phyloP scores from a whole-genome alignment of 2,113 vertebrate genomes.

The Chamaea fasciata region DNA sequence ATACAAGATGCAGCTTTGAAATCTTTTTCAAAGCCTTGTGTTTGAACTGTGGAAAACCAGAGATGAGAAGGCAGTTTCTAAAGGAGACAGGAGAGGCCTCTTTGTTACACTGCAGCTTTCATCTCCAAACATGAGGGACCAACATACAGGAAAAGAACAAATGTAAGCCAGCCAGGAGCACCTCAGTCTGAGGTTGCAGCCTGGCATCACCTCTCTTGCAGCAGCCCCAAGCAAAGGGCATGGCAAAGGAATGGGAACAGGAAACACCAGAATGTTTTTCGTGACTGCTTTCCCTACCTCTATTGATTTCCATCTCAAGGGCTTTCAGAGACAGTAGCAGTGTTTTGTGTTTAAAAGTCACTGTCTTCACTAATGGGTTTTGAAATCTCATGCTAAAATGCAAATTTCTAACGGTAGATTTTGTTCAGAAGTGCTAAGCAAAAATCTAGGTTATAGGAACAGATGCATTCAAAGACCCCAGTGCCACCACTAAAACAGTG shows the following conservation, averaged over 20 bases:
- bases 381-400: background rate
- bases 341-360: background rate
- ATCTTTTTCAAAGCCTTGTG: background rate
- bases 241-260: background rate
- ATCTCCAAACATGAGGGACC: background rate
- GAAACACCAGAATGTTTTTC: background rate
- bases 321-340: background rate
- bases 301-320: background rate
- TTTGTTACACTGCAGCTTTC: background rate
- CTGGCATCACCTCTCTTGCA: background rate
- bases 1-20: slow-evolving; percentile 4
- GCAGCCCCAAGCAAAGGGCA: background rate
- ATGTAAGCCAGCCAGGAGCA: fast-evolving
- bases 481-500: background rate
- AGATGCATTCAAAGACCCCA: background rate
- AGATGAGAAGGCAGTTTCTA: background rate
- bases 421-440: background rate
- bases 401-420: background rate
- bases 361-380: background rate
- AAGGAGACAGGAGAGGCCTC: background rate
- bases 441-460: background rate
- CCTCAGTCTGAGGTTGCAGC: background rate
- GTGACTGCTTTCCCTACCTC: background rate
- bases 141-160: background rate
- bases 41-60: background rate